phyloP scores from a whole-genome alignment of 1,140 invertebrate species.

The Platyscapa corneri region DNA sequence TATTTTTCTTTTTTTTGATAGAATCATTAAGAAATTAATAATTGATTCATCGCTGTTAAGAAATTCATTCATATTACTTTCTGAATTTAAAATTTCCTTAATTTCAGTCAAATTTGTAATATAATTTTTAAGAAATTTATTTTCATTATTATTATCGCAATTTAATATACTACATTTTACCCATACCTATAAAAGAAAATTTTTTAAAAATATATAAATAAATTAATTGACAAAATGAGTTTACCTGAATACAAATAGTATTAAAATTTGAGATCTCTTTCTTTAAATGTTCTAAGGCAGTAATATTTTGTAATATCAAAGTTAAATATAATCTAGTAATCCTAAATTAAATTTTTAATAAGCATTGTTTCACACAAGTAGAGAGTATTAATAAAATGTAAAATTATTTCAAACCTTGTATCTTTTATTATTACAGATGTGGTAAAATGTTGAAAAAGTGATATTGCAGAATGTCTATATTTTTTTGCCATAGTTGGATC shows the following conservation, averaged over 20 bases:
- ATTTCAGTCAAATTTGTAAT: constrained; percentile 61
- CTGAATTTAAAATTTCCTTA: constrained; percentile 60
- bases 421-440: constrained; percentile 68
- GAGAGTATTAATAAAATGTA: constrained; percentile 1
- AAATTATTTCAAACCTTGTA: constrained; percentile 58
- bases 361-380: background rate
- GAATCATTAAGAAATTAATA: constrained; percentile 60
- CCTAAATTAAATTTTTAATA: constrained; percentile 56
- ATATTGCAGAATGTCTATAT: constrained; percentile 64
- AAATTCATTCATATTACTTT: constrained; percentile 60
- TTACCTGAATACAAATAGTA: constrained; percentile 64
- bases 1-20: constrained; percentile 59
- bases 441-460: constrained; percentile 69
- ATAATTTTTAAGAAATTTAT: constrained; percentile 61
- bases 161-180: constrained; percentile 68
- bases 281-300: constrained; percentile 56
- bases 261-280: constrained; percentile 65
- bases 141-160: constrained; percentile 57
- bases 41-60: constrained; percentile 62
- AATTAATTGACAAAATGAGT: constrained; percentile 35
- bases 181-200: constrained; percentile 64
- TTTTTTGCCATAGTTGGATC: constrained; percentile 62
- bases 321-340: constrained; percentile 65
- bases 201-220: constrained; percentile 41
- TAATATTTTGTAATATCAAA: constrained; percentile 59